Conservation (phyloP, 2,113 vertebrate genomes). For the Albula glossodonta region DNA sequence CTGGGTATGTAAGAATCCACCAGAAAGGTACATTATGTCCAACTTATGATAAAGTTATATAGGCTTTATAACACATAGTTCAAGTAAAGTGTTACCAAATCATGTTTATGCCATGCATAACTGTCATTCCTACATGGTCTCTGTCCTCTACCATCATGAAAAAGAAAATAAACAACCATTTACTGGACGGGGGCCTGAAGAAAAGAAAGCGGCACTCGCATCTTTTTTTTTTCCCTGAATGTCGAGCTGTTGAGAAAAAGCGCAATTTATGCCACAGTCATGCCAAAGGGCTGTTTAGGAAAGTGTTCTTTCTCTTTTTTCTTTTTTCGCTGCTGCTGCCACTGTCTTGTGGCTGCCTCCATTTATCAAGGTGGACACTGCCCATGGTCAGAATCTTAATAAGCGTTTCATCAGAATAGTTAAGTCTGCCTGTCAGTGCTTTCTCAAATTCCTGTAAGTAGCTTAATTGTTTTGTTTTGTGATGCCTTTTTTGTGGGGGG, state of each 20-base stretch:
- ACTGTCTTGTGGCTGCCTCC: conserved; percentile 40
- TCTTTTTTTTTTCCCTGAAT: conserved; percentile 59
- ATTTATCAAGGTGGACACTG: conserved; percentile 64
- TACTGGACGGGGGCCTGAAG: too few species aligned
- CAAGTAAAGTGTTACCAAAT: too few species aligned
- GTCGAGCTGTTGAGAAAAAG: conserved; percentile 64
- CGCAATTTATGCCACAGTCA: conserved; percentile 63
- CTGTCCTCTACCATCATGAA: too few species aligned
- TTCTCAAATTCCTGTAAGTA: conserved; percentile 10
- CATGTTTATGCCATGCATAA: too few species aligned
- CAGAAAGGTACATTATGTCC: too few species aligned
- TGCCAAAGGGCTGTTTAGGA: conserved; percentile 66
- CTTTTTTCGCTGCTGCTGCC: too few species aligned
- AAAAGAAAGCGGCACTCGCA: background rate
- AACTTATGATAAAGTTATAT: too few species aligned
- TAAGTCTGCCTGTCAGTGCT: background rate
- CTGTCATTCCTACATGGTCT: too few species aligned
- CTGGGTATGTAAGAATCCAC: too few species aligned
- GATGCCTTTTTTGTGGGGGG: conserved; percentile 16
- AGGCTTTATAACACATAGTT: too few species aligned
- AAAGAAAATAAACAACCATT: too few species aligned
- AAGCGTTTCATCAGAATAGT: conserved; percentile 41
- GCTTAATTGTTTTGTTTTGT: background rate
- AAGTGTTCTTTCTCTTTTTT: conserved; percentile 53
- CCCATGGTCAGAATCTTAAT: conserved; percentile 63